A percentile compares a stretch with the other conserved stretches of the same genome.
phyloP scores from a whole-genome alignment of 2,797 vertebrate genomes.

The Sebastes dallii region DNA sequence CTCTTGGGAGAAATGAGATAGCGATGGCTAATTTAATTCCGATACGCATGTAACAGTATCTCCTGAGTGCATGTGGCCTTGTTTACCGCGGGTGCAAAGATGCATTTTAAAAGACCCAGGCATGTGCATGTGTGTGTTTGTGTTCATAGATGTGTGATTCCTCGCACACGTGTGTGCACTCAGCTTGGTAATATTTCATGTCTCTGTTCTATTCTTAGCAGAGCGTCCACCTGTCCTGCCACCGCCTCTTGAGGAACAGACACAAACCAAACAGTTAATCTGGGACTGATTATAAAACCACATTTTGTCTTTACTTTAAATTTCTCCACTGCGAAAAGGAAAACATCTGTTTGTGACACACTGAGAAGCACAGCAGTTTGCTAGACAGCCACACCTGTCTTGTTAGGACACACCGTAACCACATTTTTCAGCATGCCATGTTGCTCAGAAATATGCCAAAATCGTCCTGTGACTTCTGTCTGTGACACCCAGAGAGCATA shows the following conservation, averaged over 20 bases:
- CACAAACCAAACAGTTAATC: constrained; percentile 21
- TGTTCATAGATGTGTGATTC: constrained; percentile 19
- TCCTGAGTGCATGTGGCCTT: constrained; percentile 51
- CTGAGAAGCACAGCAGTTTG: not conserved
- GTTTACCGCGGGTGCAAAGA: constrained; percentile 54
- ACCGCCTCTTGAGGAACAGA: not conserved
- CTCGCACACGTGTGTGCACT: not conserved
- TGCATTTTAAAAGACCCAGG: constrained; percentile 36
- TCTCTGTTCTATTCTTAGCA: constrained; percentile 30
- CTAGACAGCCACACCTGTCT: constrained; percentile 43
- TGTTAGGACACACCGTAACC: constrained; percentile 27
- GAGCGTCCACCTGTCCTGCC: not conserved
- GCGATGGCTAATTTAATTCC: constrained; percentile 71
- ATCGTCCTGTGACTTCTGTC: constrained; percentile 34
- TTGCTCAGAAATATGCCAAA: constrained; percentile 55
- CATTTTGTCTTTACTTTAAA: not conserved
- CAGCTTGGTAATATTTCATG: constrained; percentile 13
- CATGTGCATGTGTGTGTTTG: constrained; percentile 23
- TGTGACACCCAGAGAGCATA: constrained; percentile 56
- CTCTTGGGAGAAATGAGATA: constrained; percentile 66
- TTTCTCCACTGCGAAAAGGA: not conserved
- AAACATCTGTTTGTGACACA: not conserved
- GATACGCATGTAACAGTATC: constrained; percentile 57
- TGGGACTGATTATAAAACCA: not conserved
- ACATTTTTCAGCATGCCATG: constrained; percentile 39